A percentile compares a stretch with the other conserved stretches of the same genome.
These are phyloP conservation scores for Fragariocoptes setiger DNA, from an alignment of 1,140 invertebrate species.

Conservation along the genomic window DNA sequence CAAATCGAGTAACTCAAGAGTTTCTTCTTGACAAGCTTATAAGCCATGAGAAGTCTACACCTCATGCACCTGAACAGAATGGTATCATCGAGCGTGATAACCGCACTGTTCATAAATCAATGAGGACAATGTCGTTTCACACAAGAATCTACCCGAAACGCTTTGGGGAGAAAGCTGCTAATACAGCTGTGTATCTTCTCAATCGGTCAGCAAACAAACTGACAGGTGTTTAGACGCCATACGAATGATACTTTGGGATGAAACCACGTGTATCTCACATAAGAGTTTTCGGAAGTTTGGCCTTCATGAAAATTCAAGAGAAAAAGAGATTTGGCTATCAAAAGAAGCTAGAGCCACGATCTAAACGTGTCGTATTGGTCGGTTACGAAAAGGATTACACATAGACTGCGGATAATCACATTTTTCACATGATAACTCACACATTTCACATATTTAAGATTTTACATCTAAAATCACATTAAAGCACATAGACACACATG, in stretches of 20 bases:
- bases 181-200: background rate
- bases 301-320: background rate
- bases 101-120: background rate
- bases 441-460: no score
- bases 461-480: no score
- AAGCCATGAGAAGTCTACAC: background rate
- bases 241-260: background rate
- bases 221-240: background rate
- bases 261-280: background rate
- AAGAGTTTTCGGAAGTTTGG: background rate
- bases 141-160: background rate
- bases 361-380: slow-evolving; percentile 8
- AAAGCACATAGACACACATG: no score
- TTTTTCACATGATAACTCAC: no score
- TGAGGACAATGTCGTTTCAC: background rate
- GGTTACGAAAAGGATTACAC: slow-evolving; percentile 7
- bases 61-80: background rate
- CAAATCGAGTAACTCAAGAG: background rate
- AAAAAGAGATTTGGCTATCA: background rate
- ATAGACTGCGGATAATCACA: background rate
- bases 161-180: background rate
- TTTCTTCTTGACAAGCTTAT: background rate
- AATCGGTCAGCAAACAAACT: background rate
- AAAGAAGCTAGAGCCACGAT: slow-evolving; percentile 10
- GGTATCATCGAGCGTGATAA: background rate